Evolutionary conservation across 2,888 invertebrate species (phyloP).

Genomic region (Drosophila atroscutellata): DNA sequence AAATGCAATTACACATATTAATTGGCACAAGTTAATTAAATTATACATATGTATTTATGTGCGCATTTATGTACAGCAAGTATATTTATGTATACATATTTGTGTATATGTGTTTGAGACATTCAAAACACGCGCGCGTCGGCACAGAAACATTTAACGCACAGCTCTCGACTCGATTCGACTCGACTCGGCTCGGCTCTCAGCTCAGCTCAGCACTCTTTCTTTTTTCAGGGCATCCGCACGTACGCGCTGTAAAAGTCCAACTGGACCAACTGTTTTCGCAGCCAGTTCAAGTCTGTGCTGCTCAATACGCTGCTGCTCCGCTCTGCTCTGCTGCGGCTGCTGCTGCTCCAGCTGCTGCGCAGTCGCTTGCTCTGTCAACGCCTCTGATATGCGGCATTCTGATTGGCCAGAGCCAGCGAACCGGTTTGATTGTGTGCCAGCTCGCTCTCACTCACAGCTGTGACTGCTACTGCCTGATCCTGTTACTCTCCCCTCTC

Average conservation of each 20-base stretch:
- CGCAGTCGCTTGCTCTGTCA: conserved; percentile 60
- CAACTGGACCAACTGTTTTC: conserved; percentile 75
- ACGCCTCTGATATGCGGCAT: conserved; percentile 50
- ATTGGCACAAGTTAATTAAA: conserved; percentile 57
- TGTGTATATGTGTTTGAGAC: conserved; percentile 19
- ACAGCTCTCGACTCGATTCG: conserved; percentile 20
- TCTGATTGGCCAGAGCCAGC: conserved; percentile 51
- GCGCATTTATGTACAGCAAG: conserved; percentile 10
- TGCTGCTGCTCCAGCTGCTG: conserved; percentile 51
- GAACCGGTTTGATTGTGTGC: conserved; percentile 59
- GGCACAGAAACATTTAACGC: conserved; percentile 41
- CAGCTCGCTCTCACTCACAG: conserved; percentile 37
- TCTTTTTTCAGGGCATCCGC: conserved; percentile 69
- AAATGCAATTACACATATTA: conserved; percentile 39
- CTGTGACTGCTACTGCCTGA: conserved; percentile 8
- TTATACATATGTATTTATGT: conserved; percentile 25
- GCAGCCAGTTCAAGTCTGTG: conserved; percentile 37
- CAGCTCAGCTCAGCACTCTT: conserved; percentile 9
- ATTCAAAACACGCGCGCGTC: conserved; percentile 44
- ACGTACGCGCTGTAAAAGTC: conserved; percentile 81
- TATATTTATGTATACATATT: conserved; percentile 9
- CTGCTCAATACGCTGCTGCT: conserved; percentile 26
- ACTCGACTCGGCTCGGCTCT: conserved; percentile 29
- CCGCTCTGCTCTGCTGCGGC: conserved; percentile 22
- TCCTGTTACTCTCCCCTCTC: conserved; percentile 15